Base-by-base conservation (phyloP, 1,140 invertebrate species). In the Drosophila miranda region DNA sequence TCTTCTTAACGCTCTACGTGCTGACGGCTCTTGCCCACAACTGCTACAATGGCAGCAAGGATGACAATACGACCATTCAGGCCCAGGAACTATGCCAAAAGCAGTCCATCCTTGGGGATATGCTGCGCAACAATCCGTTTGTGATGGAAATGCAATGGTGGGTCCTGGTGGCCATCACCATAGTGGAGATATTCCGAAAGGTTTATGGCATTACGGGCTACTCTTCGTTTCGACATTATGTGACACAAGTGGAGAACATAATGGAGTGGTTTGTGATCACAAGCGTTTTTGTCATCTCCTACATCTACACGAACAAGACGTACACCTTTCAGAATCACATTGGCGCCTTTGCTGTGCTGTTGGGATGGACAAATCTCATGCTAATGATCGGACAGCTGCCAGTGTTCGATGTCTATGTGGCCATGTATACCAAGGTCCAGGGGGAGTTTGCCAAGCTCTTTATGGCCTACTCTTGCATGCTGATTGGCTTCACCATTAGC, bases 281-380 rank as follows among this genome's bases (percentile, higher is more conserved):
- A 5, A 96, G 95, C 90, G 95, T 96, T 4, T 96, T 96, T 86
- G 92, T 95, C 7, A 96, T 96, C 46, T 96, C 95, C 0, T 95
- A 95, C 66, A 94, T 96, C 34, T 96, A 95, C 76, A 95, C 94
- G 0, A 94, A 94, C 7, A 92, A 94, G 74, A 96, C 95, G 1
- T 95, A 96, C 83, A 93, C 93, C 3, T 97, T 96, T 95, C 96
- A 97, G 81, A 96, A 96, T 88, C 92, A 93, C 51, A 91, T 91
- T 44, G 90, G 90, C 2, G 96, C 96, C 1, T 95, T 97, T 79
- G 95, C 96, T 0, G 95, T 97, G 0, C 93, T 97, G 6, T 94
- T 95, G 30, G 95, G 95, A 11, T 97, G 96, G 96, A 95, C 95
- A 3, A 96, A 97, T 91, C 91, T 97, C 2, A 96, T 97, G 95